These are phyloP conservation scores for Cephus sareptanus DNA, from an alignment of 2,888 invertebrate genomes.

Conservation along the genomic window DNA sequence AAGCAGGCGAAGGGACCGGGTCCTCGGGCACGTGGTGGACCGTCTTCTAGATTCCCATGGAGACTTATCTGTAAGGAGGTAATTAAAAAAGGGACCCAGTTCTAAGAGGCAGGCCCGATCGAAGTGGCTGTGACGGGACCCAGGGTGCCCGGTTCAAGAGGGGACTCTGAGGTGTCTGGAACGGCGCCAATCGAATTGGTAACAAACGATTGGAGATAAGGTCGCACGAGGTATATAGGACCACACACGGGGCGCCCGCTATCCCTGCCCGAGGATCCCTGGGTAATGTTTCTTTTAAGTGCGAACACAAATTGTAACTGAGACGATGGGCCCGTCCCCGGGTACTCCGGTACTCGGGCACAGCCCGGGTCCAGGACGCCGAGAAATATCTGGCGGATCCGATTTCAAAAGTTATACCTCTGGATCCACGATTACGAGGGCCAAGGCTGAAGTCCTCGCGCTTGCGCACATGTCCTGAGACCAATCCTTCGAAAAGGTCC, in stretches of 20 bases:
- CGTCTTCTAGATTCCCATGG: conserved; percentile 22
- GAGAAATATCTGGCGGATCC: conserved; percentile 58
- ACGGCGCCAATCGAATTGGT: conserved; percentile 57
- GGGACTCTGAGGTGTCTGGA: not conserved
- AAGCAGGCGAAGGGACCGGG: not conserved
- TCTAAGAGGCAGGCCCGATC: not conserved
- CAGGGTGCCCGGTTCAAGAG: not conserved
- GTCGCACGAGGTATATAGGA: conserved; percentile 45
- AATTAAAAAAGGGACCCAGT: conserved; percentile 35
- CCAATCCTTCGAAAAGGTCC: not conserved
- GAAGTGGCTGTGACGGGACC: not conserved
- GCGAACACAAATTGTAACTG: conserved; percentile 66
- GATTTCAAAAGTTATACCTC: conserved; percentile 61
- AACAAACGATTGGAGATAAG: conserved; percentile 62
- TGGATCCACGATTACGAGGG: conserved; percentile 43
- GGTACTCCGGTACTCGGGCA: conserved; percentile 30
- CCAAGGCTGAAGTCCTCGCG: not conserved
- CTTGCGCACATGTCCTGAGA: not conserved
- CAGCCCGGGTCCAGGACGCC: conserved; percentile 21
- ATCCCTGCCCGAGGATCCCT: conserved; percentile 44
- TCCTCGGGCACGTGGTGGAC: not conserved
- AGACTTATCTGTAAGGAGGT: conserved; percentile 43
- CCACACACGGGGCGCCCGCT: conserved; percentile 57
- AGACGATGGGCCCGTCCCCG: conserved; percentile 49
- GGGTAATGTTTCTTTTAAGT: conserved; percentile 65